These are phyloP conservation scores for Sebastes reedi DNA, from an alignment of 2,797 vertebrate species.

Conservation along the genomic window DNA sequence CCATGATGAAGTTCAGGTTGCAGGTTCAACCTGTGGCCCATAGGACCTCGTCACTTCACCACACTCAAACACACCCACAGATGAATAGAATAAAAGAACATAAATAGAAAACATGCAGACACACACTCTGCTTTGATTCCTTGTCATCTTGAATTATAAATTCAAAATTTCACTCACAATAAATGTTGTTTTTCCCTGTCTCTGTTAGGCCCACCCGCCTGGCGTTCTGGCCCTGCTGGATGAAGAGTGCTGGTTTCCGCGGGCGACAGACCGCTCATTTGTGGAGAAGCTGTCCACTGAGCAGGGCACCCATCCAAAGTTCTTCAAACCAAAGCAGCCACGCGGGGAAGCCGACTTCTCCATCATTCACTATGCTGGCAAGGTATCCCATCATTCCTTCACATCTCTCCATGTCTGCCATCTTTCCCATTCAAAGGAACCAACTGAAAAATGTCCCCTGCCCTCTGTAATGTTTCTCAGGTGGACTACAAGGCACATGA, in stretches of 20 bases:
- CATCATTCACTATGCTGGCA: slow-evolving; percentile 93
- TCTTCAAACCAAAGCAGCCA: slow-evolving; percentile 89
- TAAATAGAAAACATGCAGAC: neutral
- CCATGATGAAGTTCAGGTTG: neutral
- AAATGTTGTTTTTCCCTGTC: neutral
- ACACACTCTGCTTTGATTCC: neutral
- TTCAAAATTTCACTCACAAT: neutral
- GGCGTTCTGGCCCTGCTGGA: slow-evolving; percentile 91
- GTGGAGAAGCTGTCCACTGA: slow-evolving; percentile 90
- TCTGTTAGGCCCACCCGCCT: slow-evolving; percentile 86
- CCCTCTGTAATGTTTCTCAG: slow-evolving; percentile 63
- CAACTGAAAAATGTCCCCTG: neutral
- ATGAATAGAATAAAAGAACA: neutral
- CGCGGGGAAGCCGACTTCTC: slow-evolving; percentile 91
- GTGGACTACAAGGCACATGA: slow-evolving; percentile 92
- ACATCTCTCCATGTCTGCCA: neutral
- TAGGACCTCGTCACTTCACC: neutral
- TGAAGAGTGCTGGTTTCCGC: slow-evolving; percentile 96
- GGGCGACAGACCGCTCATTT: slow-evolving; percentile 93
- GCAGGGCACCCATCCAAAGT: slow-evolving; percentile 90
- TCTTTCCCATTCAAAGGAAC: neutral
- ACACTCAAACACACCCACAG: neutral
- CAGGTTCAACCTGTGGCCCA: neutral
- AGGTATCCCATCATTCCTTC: slow-evolving; percentile 72
- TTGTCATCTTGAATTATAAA: neutral